Base-by-base conservation (phyloP, 2,888 invertebrate genomes). In the Parnassius apollo region DNA sequence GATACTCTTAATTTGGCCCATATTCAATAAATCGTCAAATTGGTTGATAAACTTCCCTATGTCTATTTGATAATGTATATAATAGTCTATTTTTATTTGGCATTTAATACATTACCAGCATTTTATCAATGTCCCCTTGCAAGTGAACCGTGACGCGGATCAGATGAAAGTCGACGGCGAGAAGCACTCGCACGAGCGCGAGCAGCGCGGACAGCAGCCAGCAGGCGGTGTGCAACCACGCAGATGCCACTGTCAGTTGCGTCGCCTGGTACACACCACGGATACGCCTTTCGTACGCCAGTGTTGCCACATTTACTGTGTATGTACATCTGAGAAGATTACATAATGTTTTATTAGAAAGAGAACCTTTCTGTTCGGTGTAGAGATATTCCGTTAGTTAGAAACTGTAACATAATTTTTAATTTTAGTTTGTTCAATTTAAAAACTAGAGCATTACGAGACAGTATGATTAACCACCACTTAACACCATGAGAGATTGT, bases 201-300 rank as follows among this genome's bases (percentile, higher is more conserved):
- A 91, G 70, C 3, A 83, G 46, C 0, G 87, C 83, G 0, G 90
- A 85, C 2, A 83, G 68, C 4, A 90, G 51, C 91, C 91, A 91
- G 75, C 91, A 91, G 12, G 66, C 3, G 2, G 91, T 90, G 70
- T 91, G 89, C 1, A 91, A 75, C 91, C 91, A 91, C 1, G 91
- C 88, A 0, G 91, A 78, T 2, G 81, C 50, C 57, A 89, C 84
- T 0, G 90, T 90, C 8, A 91, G 80, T 13, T 74, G 75, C 1
- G 82, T 87, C 4, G 88, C 89, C 65, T 89, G 89, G 75, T 86
- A 89, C 42, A 91, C 90, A 3, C 90, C 90, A 1, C 87, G 84
- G 65, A 91, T 89, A 11, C 85, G 85, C 2, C 89, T 82, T 69
- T 89, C 86, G 68, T 86, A 91, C 1, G 77, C 79, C 51, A 91